Evolutionary conservation across 2,888 invertebrate species (phyloP).

Genomic region (Lasioglossum oenotherae): DNA sequence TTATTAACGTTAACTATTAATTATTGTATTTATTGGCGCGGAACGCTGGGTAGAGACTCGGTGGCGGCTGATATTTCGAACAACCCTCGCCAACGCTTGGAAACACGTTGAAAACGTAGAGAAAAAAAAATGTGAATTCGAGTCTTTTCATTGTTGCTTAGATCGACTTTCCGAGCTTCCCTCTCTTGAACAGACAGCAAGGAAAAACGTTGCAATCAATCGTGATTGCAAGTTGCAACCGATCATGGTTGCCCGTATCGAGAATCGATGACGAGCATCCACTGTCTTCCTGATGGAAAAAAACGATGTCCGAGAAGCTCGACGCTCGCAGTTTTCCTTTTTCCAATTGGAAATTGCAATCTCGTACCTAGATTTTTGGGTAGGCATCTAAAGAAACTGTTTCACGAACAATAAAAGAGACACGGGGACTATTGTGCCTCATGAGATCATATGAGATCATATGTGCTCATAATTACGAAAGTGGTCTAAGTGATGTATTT

Average conservation of each 20-base stretch:
- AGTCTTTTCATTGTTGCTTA: not conserved
- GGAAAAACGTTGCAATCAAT: not conserved
- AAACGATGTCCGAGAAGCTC: not conserved
- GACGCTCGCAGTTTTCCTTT: not conserved
- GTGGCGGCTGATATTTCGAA: constrained; percentile 31
- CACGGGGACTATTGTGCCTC: no score
- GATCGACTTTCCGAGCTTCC: not conserved
- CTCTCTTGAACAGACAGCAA: not conserved
- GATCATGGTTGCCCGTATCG: not conserved
- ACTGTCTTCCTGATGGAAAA: not conserved
- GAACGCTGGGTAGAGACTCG: constrained; percentile 63
- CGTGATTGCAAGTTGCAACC: not conserved
- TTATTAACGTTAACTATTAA: constrained; percentile 63
- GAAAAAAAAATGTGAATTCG: not conserved
- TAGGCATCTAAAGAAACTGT: not conserved
- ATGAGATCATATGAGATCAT: no score
- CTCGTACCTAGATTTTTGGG: not conserved
- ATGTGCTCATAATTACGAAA: no score
- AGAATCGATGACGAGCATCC: no score
- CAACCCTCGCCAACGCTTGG: not conserved
- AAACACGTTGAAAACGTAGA: not conserved
- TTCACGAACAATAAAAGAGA: no score
- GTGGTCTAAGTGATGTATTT: no score
- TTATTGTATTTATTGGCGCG: constrained; percentile 79
- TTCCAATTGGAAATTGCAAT: not conserved